Base-by-base conservation (phyloP, 2,797 vertebrate species). In the Enteromius afrohamiltoni region DNA sequence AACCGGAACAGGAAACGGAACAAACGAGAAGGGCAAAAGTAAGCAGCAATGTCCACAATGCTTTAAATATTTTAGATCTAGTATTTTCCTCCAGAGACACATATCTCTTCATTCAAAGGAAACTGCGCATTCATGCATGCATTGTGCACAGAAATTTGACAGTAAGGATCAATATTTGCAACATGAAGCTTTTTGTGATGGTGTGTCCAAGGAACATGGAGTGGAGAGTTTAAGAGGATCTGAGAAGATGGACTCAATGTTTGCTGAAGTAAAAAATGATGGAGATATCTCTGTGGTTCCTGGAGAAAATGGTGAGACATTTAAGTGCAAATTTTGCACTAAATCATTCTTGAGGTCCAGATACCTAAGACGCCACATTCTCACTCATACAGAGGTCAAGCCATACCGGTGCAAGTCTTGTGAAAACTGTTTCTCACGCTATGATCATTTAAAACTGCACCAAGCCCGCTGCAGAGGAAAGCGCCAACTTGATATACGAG, bases 381-480 rank as follows among this genome's bases (percentile, higher is more conserved):
- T 95, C 86, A 94, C 93, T 8, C 95, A 96, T 73, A 96, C 94
- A 13, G 95, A 95, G 73, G 95, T 93, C 8, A 96, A 95, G 42
- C 95, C 95, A 2, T 95, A 96, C 90, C 92, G 91, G 26, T 96
- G 95, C 77, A 94, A 94, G 90, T 82, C 89, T n/a, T 96, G 95
- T 87, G 93, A 94, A 70, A 92, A 91, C 89, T 93, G 93, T 87
- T 96, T 94, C 88, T 94, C 94, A 71, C 92, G 95, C 21, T 91
- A 95, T 42, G 95, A 96, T 88, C 91, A 94, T 85, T 91, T 96
- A 26, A 94, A 93, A 88, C 84, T 93, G 29, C 95, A 96, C 85
- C 93, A 94, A 79, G 76, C 58, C 79, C 91, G 88, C 31, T 96
- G 95, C 83, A 94, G 85, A 89, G 92, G 90, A 21, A 92, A 91